Evolutionary conservation across 2,113 vertebrate species (phyloP), one percentile per base, ranked within the genome.

Genomic region (Hydrolagus affinis): DNA sequence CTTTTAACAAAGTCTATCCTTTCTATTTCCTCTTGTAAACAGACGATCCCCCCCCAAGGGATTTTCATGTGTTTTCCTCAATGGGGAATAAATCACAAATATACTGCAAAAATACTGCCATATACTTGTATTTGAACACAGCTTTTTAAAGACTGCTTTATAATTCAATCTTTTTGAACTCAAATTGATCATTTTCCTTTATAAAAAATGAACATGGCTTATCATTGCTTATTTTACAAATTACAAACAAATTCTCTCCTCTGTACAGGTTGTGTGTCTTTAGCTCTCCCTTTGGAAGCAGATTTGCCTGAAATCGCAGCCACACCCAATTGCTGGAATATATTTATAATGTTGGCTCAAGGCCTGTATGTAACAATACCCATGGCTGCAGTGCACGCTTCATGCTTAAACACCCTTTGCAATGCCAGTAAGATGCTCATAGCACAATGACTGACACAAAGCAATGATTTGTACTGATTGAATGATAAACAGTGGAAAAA

Each of bases 401-500:
- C 78, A 66, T 83, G 28, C 62, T 11, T 83, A 68, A 83, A 83
- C 62, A 83, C 62, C 25, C 78, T 66, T 64, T 83, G 66, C 62
- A 11, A 83, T 62, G 21, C 62, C 78, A 66, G 25, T 68, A 11
- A 28, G 62, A 28, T 28, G 66, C 78, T 17, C 32, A 62, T 64
- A 32, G 78, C 11, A 28, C 59, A 83, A 32, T 66, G 62, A 68
- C 60, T 83, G 78, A 83, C 78, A 68, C 23, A 83, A 83, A 66
- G 78, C 78, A 83, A 83, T 66, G 78, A 83, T 83, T 44, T 83
- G 32, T 68, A 68, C 60, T 6, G 15, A 83, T 78, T 28, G 60
- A 83, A 83, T 30, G 78, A 83, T 83, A 83, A 83, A 68, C 60
- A 66, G 62, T 83, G 62, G 78, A 83, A 66, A 80, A 83, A 83